phyloP scores from a whole-genome alignment of 2,797 vertebrate genomes.

The Masticophis lateralis region DNA sequence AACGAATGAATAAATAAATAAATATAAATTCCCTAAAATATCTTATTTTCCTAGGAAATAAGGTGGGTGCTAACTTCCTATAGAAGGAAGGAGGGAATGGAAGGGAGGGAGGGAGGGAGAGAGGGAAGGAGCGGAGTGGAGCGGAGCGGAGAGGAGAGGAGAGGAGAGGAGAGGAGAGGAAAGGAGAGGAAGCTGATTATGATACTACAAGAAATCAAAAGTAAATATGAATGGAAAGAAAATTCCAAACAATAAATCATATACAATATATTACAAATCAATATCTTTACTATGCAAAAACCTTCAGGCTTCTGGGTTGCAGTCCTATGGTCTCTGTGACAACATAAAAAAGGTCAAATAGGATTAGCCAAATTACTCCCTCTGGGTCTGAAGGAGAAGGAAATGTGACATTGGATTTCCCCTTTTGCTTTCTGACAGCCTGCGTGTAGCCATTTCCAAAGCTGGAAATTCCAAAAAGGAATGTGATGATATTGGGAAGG shows the following conservation, averaged over 20 bases:
- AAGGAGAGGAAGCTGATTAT: neutral
- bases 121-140: neutral
- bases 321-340: neutral
- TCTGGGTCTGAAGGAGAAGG: neutral
- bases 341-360: neutral
- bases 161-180: neutral
- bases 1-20: too few species aligned
- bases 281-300: neutral
- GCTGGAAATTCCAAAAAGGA: neutral
- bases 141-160: too few species aligned
- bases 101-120: fast-evolving
- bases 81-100: too few species aligned
- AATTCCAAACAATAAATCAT: neutral
- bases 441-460: neutral
- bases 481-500: neutral
- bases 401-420: neutral
- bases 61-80: too few species aligned
- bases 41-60: too few species aligned
- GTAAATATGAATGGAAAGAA: neutral
- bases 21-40: too few species aligned
- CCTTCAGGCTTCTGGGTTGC: neutral
- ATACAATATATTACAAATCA: neutral
- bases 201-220: neutral
- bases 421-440: neutral
- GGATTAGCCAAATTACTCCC: neutral